These are phyloP conservation scores for Fukomys damarensis DNA, from an alignment of 2,113 vertebrate species.

Conservation along the genomic window DNA sequence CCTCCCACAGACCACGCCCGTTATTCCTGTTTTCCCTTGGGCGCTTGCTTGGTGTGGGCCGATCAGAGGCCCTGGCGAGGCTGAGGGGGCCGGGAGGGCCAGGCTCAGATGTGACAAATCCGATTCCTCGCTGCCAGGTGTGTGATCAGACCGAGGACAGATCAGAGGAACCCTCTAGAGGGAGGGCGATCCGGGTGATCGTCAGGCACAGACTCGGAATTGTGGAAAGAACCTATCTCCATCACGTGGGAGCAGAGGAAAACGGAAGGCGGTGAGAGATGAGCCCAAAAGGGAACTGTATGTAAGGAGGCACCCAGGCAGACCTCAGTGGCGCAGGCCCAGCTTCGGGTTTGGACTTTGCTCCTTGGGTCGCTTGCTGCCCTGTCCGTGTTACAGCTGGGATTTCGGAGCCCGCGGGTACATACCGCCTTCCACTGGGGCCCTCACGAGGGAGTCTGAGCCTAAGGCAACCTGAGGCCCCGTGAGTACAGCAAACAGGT, in stretches of 20 bases:
- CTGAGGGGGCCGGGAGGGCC: too few relatives aligned
- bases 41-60: background rate
- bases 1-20: fast-evolving
- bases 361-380: background rate
- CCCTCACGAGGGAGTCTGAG: background rate
- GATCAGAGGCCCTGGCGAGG: background rate
- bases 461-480: background rate
- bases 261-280: background rate
- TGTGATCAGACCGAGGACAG: background rate
- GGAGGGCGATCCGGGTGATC: background rate
- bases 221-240: background rate
- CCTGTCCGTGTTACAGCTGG: background rate
- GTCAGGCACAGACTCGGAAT: background rate
- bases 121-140: background rate
- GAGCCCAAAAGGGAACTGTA: background rate
- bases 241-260: background rate
- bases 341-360: background rate
- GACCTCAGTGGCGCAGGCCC: background rate
- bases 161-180: background rate
- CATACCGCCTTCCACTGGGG: fast-evolving
- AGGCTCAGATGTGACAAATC: background rate
- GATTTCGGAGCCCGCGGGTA: too few relatives aligned
- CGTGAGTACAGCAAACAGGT: background rate
- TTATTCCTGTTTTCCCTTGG: background rate
- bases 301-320: background rate